These are phyloP conservation scores for Nymphalis c-album DNA, from an alignment of 2,888 invertebrate species.

Conservation along the genomic window DNA sequence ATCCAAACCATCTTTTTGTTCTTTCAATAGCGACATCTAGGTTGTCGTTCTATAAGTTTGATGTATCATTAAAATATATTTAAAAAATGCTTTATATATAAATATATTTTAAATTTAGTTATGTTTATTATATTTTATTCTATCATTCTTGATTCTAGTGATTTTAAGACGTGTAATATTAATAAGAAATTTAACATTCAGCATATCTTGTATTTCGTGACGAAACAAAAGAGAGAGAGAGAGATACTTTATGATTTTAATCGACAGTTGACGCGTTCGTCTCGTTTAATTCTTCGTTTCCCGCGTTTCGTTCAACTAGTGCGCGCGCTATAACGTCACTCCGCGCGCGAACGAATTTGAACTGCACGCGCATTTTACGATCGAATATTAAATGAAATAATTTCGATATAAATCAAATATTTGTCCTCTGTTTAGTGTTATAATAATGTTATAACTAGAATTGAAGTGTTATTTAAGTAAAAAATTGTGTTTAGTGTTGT, in stretches of 20 bases:
- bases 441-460: conserved; percentile 49
- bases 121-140: neutral
- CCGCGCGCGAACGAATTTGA: conserved; percentile 68
- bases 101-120: neutral
- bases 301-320: conserved; percentile 57
- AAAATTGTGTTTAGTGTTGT: conserved; percentile 45
- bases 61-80: neutral
- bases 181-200: too few species aligned
- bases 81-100: neutral
- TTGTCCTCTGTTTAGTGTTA: conserved; percentile 45
- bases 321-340: conserved; percentile 61
- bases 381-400: conserved; percentile 49
- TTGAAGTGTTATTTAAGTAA: conserved; percentile 41
- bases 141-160: too few species aligned
- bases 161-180: too few species aligned
- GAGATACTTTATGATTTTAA: neutral
- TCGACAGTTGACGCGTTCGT: neutral
- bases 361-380: conserved; percentile 54
- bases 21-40: neutral
- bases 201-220: neutral
- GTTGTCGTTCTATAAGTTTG: neutral
- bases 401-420: conserved; percentile 30
- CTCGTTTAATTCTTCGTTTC: conserved; percentile 48
- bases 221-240: neutral
- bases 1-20: neutral